Evolutionary conservation across 2,888 invertebrate genomes (phyloP).

Genomic region (Tachina fera): DNA sequence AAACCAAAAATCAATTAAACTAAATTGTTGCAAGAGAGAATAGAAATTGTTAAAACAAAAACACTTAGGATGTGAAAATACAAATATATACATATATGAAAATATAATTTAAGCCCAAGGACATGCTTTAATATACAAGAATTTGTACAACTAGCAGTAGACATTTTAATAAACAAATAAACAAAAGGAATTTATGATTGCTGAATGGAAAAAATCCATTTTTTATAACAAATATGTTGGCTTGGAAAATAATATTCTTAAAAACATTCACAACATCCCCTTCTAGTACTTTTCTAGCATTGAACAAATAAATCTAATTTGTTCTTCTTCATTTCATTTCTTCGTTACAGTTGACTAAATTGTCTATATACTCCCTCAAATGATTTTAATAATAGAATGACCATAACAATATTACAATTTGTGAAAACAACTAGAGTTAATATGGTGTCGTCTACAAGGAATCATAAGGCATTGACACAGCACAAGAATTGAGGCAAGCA

Average conservation of each 20-base stretch:
- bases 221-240: neutral
- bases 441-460: constrained; percentile 33
- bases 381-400: constrained; percentile 61
- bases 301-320: constrained; percentile 62
- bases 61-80: neutral
- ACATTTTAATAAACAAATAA: constrained; percentile 44
- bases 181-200: constrained; percentile 12
- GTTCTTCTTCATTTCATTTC: constrained; percentile 74
- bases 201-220: constrained; percentile 9
- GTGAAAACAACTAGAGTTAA: constrained; percentile 54
- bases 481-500: constrained; percentile 63
- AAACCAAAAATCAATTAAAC: constrained; percentile 28
- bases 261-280: neutral
- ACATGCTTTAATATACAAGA: neutral
- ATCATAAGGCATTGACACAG: constrained; percentile 61
- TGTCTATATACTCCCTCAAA: constrained; percentile 61
- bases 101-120: neutral
- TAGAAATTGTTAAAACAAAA: neutral
- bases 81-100: neutral
- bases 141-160: constrained; percentile 10
- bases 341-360: constrained; percentile 74
- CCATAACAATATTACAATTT: constrained; percentile 64
- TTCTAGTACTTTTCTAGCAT: neutral
- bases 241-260: neutral
- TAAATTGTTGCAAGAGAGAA: constrained; percentile 26